A percentile compares a stretch with the other conserved stretches of the same genome.
These are phyloP conservation scores for Odobenus rosmarus DNA, from an alignment of 2,113 vertebrate genomes.

Conservation along the genomic window DNA sequence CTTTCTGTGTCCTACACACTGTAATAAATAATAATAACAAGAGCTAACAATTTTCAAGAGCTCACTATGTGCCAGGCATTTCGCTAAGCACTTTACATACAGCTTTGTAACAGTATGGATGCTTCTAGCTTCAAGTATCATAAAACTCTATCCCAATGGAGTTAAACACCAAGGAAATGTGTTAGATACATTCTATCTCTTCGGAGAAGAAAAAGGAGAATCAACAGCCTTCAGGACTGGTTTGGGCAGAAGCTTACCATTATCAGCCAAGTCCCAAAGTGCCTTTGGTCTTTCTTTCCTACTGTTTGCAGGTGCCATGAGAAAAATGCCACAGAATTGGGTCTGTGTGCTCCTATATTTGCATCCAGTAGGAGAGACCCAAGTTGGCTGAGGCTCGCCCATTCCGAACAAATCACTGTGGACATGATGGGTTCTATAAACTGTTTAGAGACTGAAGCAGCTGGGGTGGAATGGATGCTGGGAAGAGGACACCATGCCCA, in stretches of 20 bases:
- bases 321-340: not conserved
- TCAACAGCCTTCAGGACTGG: not conserved
- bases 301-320: not conserved
- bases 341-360: not conserved
- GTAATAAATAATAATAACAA: not conserved
- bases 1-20: not conserved
- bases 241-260: not conserved
- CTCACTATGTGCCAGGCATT: not conserved
- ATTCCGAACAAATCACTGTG: not conserved
- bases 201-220: not conserved
- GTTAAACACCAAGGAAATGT: not conserved
- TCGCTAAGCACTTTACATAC: not conserved
- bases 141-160: not conserved
- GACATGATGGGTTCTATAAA: not conserved
- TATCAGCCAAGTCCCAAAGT: not conserved
- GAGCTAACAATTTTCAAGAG: not conserved
- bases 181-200: not conserved
- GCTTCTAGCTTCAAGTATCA: not conserved
- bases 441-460: not conserved
- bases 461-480: not conserved
- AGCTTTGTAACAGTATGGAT: not conserved
- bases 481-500: not conserved
- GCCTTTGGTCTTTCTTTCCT: not conserved
- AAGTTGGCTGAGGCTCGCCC: not conserved
- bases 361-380: not conserved